Conservation (phyloP, 1,140 invertebrate genomes). For the Watersipora subatra region DNA sequence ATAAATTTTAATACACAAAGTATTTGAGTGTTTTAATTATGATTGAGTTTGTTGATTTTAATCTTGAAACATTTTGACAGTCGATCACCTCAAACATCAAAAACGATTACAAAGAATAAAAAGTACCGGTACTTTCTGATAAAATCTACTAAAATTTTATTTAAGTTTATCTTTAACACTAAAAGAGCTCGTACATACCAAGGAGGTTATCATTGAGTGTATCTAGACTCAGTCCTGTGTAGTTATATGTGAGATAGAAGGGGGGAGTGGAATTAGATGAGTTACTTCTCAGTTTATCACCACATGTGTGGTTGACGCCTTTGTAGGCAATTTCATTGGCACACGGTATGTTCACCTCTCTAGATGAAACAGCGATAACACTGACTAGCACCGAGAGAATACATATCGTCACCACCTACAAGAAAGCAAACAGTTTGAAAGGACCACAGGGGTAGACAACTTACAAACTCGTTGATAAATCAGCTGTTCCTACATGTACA, state of each 20-base stretch:
- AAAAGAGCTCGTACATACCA: conserved; percentile 41
- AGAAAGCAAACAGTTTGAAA: conserved; percentile 9
- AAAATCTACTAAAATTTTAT: too few relatives aligned
- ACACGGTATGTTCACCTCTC: conserved; percentile 20
- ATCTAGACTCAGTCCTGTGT: conserved; percentile 60
- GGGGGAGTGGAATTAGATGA: not conserved
- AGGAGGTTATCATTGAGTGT: conserved; percentile 67
- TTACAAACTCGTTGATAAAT: too few relatives aligned
- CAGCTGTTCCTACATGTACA: too few relatives aligned
- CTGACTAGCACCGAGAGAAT: conserved; percentile 32
- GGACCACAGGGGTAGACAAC: too few relatives aligned
- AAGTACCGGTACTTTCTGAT: too few relatives aligned
- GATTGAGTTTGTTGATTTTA: too few relatives aligned
- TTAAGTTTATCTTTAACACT: too few relatives aligned
- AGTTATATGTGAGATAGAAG: conserved; percentile 39
- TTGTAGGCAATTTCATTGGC: conserved; percentile 17
- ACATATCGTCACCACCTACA: conserved; percentile 31
- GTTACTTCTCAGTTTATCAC: not conserved
- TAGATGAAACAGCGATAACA: conserved; percentile 20
- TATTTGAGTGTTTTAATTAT: too few relatives aligned
- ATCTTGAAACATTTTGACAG: too few relatives aligned
- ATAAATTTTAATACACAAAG: too few relatives aligned
- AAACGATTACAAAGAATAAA: too few relatives aligned
- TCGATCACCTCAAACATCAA: too few relatives aligned
- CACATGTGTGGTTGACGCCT: conserved; percentile 20